phyloP scores from a whole-genome alignment of 2,888 invertebrate species.

The Alloplasta piceator region DNA sequence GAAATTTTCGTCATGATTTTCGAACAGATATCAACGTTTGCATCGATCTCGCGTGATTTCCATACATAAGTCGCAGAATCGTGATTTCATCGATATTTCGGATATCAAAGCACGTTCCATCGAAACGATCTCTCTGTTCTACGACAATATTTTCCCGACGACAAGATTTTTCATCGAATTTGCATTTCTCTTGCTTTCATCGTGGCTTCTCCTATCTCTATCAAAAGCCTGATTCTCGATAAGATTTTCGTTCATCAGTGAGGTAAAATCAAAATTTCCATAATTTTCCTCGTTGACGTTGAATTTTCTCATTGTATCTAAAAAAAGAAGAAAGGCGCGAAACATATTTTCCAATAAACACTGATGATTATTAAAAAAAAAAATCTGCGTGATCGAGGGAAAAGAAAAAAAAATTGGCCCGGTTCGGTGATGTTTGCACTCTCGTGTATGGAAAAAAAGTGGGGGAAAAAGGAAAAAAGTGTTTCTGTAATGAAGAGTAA shows the following conservation, averaged over 20 bases:
- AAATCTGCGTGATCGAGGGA: background rate
- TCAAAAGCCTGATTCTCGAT: background rate
- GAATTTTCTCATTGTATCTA: too few species aligned
- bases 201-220: background rate
- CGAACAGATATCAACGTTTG: background rate
- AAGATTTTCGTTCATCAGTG: too few species aligned
- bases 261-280: too few species aligned
- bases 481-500: conserved; percentile 38
- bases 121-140: background rate
- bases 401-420: background rate
- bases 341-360: too few species aligned
- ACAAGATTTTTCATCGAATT: conserved; percentile 22
- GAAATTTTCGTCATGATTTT: too few species aligned
- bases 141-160: background rate
- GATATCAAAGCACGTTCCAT: conserved; percentile 18
- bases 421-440: background rate
- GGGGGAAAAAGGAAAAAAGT: background rate
- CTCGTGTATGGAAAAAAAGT: background rate
- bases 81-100: conserved; percentile 12
- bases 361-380: too few species aligned
- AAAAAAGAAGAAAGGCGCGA: too few species aligned
- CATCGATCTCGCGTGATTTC: conserved; percentile 4
- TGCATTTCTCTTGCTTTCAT: conserved; percentile 5
- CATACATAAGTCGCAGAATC: conserved; percentile 1
- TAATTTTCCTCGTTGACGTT: too few species aligned